Evolutionary conservation across 2,888 invertebrate species (phyloP).

Genomic region (Calameuta filiformis): DNA sequence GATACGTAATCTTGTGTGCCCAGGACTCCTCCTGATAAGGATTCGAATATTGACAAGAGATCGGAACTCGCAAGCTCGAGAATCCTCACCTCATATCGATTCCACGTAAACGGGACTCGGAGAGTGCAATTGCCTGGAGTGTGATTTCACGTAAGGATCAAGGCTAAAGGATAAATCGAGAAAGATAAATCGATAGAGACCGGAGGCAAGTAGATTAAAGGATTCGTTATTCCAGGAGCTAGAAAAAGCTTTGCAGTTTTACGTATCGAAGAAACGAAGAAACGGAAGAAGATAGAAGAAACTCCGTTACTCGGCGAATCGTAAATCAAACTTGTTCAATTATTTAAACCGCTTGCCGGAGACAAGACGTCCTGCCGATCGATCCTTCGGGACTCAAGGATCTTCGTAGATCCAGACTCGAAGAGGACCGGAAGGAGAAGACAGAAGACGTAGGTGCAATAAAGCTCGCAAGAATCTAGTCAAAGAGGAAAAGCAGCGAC

Average conservation of each 20-base stretch:
- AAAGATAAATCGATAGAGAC: background rate
- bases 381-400: background rate
- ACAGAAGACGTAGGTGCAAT: background rate
- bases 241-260: background rate
- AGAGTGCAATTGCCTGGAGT: background rate
- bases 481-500: background rate
- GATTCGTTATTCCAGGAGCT: background rate
- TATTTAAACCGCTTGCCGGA: background rate
- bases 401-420: background rate
- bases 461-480: background rate
- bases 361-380: background rate
- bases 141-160: background rate
- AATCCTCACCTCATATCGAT: background rate
- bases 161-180: background rate
- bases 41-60: too few species aligned
- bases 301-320: background rate
- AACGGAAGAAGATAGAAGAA: background rate
- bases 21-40: too few species aligned
- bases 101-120: background rate
- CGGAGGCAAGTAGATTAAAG: background rate
- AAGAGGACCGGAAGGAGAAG: background rate
- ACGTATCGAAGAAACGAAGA: background rate
- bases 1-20: background rate
- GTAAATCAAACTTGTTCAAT: background rate
- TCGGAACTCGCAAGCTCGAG: too few species aligned